Percentiles rank a stretch among this genome's conserved stretches.
Evolutionary conservation across 2,888 invertebrate species (phyloP).

Genomic region (Malacosoma neustria): DNA sequence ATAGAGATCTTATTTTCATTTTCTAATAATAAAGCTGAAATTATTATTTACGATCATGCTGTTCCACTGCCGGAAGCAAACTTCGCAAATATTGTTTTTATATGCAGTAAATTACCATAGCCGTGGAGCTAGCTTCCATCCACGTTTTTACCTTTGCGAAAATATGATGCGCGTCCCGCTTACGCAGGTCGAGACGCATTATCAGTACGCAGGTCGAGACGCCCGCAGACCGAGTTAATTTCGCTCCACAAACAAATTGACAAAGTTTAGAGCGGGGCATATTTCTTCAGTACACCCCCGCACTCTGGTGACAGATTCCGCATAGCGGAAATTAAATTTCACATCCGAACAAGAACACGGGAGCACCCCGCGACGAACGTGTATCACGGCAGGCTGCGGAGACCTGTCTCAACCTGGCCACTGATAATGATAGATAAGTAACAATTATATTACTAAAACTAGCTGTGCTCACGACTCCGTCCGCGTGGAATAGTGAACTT

Average conservation of each 20-base stretch:
- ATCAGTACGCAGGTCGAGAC: conserved; percentile 52
- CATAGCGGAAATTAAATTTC: conserved; percentile 73
- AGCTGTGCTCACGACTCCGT: no score
- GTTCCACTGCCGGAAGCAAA: background rate
- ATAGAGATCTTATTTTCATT: background rate
- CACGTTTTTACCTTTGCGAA: conserved; percentile 42
- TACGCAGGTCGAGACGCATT: no score
- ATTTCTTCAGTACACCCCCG: conserved; percentile 56
- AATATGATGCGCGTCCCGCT: conserved; percentile 41
- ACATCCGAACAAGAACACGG: conserved; percentile 68
- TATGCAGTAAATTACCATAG: conserved; percentile 14
- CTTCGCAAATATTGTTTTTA: conserved; percentile 10
- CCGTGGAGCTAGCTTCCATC: conserved; percentile 14
- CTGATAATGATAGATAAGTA: no score
- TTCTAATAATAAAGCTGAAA: background rate
- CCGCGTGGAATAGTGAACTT: no score
- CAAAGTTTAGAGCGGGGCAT: conserved; percentile 74
- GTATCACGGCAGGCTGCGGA: conserved; percentile 41
- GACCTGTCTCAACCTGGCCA: conserved; percentile 20
- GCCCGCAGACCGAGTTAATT: conserved; percentile 74
- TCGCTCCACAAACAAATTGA: conserved; percentile 75
- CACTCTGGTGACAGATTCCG: conserved; percentile 57
- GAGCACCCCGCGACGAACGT: conserved; percentile 54
- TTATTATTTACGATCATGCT: background rate
- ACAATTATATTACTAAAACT: no score